Conservation (phyloP, 2,888 invertebrate genomes). For the Eupsilia transversa region DNA sequence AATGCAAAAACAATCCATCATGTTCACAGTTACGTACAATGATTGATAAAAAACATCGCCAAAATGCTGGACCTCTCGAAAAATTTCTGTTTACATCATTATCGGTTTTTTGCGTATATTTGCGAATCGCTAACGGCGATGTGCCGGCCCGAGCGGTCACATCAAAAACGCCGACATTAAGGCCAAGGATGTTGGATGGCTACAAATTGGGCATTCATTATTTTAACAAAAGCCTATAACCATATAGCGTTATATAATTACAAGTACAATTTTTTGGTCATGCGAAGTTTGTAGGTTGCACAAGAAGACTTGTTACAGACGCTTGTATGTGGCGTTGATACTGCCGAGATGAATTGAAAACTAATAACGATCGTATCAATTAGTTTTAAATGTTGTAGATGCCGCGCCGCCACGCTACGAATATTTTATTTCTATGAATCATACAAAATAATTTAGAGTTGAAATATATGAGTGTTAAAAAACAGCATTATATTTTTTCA, state of each 20-base stretch:
- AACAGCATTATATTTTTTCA: slow-evolving; percentile 19
- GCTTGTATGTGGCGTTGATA: slow-evolving; percentile 63
- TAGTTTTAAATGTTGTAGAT: slow-evolving; percentile 21
- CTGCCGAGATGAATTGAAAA: slow-evolving; percentile 57
- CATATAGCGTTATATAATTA: slow-evolving; percentile 83
- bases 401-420: neutral
- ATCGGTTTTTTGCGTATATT: slow-evolving; percentile 80
- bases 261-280: slow-evolving; percentile 75
- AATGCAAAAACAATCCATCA: slow-evolving; percentile 66
- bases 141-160: slow-evolving; percentile 74
- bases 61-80: slow-evolving; percentile 65
- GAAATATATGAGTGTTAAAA: slow-evolving; percentile 9
- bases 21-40: slow-evolving; percentile 68
- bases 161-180: slow-evolving; percentile 85
- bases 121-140: slow-evolving; percentile 83
- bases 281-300: slow-evolving; percentile 73
- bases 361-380: slow-evolving; percentile 51
- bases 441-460: slow-evolving; percentile 9
- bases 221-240: slow-evolving; percentile 84
- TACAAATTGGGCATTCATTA: slow-evolving; percentile 85
- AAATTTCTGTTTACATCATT: slow-evolving; percentile 79
- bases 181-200: slow-evolving; percentile 82
- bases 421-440: slow-evolving; percentile 16
- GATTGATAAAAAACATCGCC: slow-evolving; percentile 69
- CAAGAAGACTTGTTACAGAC: slow-evolving; percentile 63